A percentile compares a stretch with the other conserved stretches of the same genome.
phyloP scores from a whole-genome alignment of 2,113 vertebrate species.

The Embiotoca jacksoni region DNA sequence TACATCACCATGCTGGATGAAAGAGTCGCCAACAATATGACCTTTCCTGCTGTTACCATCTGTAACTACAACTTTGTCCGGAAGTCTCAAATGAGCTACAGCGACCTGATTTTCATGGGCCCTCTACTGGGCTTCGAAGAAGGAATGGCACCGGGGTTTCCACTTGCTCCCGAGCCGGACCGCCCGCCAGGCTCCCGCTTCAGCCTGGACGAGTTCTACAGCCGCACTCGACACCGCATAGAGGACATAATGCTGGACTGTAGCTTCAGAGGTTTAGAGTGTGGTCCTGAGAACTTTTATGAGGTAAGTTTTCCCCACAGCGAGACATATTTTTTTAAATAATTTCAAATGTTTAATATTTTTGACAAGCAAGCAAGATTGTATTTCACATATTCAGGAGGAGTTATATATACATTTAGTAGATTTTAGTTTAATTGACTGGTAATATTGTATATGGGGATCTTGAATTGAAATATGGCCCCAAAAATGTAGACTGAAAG shows the following conservation, averaged over 20 bases:
- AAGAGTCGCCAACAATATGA: constrained; percentile 84
- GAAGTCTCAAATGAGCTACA: constrained; percentile 91
- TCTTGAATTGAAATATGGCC: constrained; percentile 13
- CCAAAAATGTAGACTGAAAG: neutral
- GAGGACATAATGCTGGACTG: constrained; percentile 97
- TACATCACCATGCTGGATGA: constrained; percentile 92
- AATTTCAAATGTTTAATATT: constrained; percentile 21
- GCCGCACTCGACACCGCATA: constrained; percentile 91
- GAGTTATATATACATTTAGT: neutral
- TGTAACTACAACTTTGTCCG: constrained; percentile 94
- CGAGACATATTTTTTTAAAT: neutral
- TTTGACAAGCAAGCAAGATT: neutral
- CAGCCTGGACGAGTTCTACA: constrained; percentile 90
- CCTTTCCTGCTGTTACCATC: constrained; percentile 92
- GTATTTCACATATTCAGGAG: neutral
- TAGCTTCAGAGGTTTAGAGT: constrained; percentile 87
- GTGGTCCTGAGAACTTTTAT: constrained; percentile 89
- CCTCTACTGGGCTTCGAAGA: constrained; percentile 91
- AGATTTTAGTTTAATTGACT: constrained; percentile 21
- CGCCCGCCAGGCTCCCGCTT: constrained; percentile 79
- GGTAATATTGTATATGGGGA: neutral
- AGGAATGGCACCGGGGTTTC: constrained; percentile 89
- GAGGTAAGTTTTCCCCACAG: constrained; percentile 85
- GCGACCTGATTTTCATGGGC: constrained; percentile 92
- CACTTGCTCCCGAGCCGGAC: constrained; percentile 83